Conservation (phyloP, 2,113 vertebrate species). For the Ploceus nigricollis region DNA sequence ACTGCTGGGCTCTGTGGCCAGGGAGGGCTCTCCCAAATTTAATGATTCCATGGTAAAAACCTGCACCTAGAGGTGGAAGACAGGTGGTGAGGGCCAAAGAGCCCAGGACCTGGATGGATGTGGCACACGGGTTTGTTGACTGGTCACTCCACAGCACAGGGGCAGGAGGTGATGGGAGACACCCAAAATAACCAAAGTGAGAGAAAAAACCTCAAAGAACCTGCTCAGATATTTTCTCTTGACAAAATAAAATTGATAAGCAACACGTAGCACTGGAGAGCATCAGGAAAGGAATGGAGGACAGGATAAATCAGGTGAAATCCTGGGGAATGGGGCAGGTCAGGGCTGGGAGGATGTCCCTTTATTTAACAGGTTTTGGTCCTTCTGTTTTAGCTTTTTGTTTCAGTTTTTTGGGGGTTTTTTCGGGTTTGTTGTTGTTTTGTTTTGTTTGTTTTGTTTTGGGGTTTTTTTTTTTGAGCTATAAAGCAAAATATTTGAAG, state of each 20-base stretch:
- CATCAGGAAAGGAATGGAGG: background rate
- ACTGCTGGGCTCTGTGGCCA: background rate
- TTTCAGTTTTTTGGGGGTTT: background rate
- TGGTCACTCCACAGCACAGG: fast-evolving
- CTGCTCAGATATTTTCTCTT: background rate
- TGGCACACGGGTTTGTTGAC: fast-evolving
- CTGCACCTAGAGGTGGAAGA: background rate
- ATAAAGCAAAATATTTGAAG: background rate
- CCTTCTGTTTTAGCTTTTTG: background rate
- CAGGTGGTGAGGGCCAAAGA: background rate
- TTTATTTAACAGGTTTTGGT: no score
- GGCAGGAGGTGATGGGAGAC: background rate
- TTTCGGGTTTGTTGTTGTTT: no score
- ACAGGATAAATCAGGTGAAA: background rate
- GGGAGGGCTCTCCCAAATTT: background rate
- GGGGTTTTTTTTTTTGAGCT: background rate
- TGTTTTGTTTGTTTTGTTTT: background rate
- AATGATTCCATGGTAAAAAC: background rate
- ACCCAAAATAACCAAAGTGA: background rate
- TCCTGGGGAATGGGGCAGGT: fast-evolving
- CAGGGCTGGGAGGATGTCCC: background rate
- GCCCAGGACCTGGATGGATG: background rate
- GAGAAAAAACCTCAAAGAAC: fast-evolving
- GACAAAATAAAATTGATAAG: background rate
- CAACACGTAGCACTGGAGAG: fast-evolving